Conservation (phyloP, 2,113 vertebrate species). For the Prionailurus viverrinus region DNA sequence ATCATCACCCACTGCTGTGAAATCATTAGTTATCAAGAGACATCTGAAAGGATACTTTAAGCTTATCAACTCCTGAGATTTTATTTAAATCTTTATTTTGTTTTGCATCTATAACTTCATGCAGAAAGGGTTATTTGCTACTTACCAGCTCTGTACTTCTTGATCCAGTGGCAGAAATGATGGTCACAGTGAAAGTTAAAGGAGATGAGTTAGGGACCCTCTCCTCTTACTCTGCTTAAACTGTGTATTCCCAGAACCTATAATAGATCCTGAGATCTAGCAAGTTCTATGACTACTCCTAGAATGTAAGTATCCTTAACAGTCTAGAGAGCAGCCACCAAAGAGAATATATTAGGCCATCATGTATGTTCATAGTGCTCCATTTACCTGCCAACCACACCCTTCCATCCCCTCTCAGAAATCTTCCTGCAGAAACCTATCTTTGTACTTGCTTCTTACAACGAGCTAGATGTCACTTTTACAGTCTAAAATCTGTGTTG, state of each 20-base stretch:
- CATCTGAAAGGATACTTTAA: background rate
- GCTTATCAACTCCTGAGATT: background rate
- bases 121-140: background rate
- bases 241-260: background rate
- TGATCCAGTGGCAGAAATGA: background rate
- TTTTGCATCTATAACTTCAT: background rate
- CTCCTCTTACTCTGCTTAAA: background rate
- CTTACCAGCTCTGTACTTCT: background rate
- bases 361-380: background rate
- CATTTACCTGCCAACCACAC: background rate
- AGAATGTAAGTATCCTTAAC: background rate
- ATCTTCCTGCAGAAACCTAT: background rate
- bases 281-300: background rate
- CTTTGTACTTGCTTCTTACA: background rate
- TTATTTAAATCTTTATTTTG: background rate
- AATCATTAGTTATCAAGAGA: conserved; percentile 12
- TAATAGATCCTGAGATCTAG: background rate
- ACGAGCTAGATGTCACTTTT: conserved; percentile 21
- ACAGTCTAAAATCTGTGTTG: background rate
- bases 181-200: background rate
- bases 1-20: background rate
- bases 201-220: background rate
- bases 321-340: background rate
- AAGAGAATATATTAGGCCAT: background rate
- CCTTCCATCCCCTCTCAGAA: background rate